These are phyloP conservation scores for Galeruca laticollis DNA, from an alignment of 2,888 invertebrate species.

Conservation along the genomic window DNA sequence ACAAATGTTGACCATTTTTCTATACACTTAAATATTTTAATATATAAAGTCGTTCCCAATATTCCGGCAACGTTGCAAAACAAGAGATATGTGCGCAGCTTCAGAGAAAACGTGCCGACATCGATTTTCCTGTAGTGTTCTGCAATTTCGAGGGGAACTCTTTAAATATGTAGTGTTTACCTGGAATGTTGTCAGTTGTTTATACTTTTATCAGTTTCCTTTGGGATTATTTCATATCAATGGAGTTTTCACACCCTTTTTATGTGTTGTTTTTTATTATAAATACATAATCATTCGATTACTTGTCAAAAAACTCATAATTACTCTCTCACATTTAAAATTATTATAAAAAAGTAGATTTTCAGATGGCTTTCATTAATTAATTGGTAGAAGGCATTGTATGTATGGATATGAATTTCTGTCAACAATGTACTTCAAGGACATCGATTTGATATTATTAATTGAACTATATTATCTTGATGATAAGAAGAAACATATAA, in stretches of 20 bases:
- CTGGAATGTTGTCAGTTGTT: neutral
- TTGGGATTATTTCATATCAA: neutral
- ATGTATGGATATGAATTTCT: no score
- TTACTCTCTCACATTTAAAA: no score
- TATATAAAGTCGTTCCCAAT: neutral
- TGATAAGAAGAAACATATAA: no score
- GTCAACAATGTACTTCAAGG: no score
- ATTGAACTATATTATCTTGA: no score
- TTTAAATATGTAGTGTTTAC: slow-evolving; percentile 17
- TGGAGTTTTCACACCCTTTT: neutral
- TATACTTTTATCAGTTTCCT: neutral
- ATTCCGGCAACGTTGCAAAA: neutral
- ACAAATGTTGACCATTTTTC: no score
- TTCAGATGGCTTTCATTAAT: no score
- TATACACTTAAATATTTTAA: no score
- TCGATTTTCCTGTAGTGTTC: slow-evolving; percentile 13
- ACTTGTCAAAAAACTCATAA: no score
- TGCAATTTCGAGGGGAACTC: slow-evolving; percentile 5
- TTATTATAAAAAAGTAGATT: no score
- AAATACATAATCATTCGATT: neutral
- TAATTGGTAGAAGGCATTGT: no score
- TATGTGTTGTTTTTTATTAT: neutral
- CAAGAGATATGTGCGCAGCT: neutral
- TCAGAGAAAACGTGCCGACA: neutral
- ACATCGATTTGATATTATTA: no score